Base-by-base conservation (phyloP, 2,797 vertebrate genomes). In the Epinephelus awoara region DNA sequence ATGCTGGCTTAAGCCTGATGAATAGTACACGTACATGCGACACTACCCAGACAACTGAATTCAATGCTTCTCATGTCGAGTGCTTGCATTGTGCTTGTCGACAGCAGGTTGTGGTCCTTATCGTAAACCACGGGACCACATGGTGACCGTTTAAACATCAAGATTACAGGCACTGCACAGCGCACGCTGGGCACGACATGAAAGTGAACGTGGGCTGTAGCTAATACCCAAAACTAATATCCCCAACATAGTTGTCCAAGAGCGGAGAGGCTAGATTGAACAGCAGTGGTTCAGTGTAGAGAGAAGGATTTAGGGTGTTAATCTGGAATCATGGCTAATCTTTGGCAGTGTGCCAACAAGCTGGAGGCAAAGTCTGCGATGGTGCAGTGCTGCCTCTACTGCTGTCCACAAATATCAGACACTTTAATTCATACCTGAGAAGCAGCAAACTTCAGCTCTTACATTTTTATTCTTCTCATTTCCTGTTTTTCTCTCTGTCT, bases 261-360 rank as follows among this genome's bases (percentile, higher is more conserved):
- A 72, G 86, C 63, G 46, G 85, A 70, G 84, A 72, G 75, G 70
- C 38, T 59, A 47, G 72, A 80, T 66, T 73, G 61, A 85, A 72
- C 82, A 82, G 68, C 68, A 66, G 27, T 65, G 10, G 77, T 83
- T 73, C 38, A 49, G 67, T 85, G 84, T 80, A 72, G 72, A 83
- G 77, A 81, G 75, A 83, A 71, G 79, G 88, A 89, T 90, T 91
- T 87, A 83, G 85, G 64, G 85, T 59, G 74, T 85, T 94, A 90
- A 94, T 95, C 89, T 91, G 85, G 84, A 92, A 91, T 94, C 82
- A 79, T 84, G 84, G 75, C 82, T 93, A 80, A 86, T 92, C 91
- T 91, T 85, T 92, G 90, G 92, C 72, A 18, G 56, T 2, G 34
- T 62, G 88, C 86, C 89, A 79, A 61, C 74, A 80, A 72, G 78